These are phyloP conservation scores for Drosophila lacteicornis DNA, from an alignment of 1,140 invertebrate genomes.

Conservation along the genomic window DNA sequence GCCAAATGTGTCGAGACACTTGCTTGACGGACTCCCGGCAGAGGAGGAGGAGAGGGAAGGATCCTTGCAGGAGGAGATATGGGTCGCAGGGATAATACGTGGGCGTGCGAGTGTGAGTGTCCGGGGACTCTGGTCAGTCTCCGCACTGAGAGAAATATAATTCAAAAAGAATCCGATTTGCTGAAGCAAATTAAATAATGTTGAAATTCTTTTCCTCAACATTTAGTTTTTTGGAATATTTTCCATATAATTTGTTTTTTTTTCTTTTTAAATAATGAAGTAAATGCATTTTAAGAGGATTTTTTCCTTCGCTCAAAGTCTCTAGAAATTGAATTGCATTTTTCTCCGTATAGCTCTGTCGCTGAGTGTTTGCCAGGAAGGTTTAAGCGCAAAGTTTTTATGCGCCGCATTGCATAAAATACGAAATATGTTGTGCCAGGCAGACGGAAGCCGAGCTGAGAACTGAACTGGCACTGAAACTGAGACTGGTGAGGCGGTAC, in stretches of 20 bases:
- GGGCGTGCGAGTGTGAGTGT: conserved; percentile 17
- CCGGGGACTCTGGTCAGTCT: conserved; percentile 34
- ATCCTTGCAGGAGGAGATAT: not conserved
- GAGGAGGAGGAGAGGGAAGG: not conserved
- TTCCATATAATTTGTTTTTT: too few relatives aligned
- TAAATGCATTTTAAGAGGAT: not conserved
- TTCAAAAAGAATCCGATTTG: not conserved
- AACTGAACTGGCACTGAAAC: conserved; percentile 43
- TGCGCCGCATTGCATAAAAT: conserved; percentile 72
- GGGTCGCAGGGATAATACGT: conserved; percentile 23
- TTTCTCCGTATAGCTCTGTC: not conserved
- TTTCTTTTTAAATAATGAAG: not conserved
- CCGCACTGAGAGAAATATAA: conserved; percentile 7
- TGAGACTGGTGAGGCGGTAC: not conserved
- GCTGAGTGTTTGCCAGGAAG: conserved; percentile 18
- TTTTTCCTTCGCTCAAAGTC: too few relatives aligned
- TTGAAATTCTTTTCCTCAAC: too few relatives aligned
- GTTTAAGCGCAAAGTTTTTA: conserved; percentile 72
- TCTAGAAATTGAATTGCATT: not conserved
- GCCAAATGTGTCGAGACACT: conserved; percentile 79
- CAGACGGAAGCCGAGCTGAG: conserved; percentile 18
- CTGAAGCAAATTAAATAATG: too few relatives aligned
- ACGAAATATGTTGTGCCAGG: conserved; percentile 66
- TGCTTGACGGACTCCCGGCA: conserved; percentile 24
- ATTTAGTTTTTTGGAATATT: not conserved